Evolutionary conservation across 1,140 invertebrate genomes (phyloP).

Genomic region (Dendrolimus kikuchii): DNA sequence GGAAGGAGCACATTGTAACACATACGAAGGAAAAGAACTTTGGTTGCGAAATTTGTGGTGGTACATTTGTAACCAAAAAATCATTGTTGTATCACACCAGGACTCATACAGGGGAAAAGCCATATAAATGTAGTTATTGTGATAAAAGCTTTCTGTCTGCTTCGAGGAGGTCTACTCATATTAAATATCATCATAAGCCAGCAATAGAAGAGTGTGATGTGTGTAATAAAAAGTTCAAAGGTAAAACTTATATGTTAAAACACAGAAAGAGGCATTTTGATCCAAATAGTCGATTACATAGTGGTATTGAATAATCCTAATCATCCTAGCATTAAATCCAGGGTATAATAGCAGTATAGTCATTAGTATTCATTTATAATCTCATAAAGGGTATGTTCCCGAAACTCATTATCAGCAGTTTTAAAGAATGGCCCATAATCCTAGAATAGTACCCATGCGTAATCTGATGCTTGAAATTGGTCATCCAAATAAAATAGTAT

Average conservation of each 20-base stretch:
- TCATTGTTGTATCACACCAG: constrained; percentile 22
- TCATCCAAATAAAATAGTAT: too few relatives aligned
- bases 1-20: constrained; percentile 19
- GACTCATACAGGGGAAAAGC: constrained; percentile 25
- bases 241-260: constrained; percentile 6
- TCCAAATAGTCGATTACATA: constrained; percentile 15
- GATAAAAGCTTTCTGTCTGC: constrained; percentile 18
- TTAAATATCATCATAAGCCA: constrained; percentile 13
- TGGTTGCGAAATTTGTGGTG: constrained; percentile 18
- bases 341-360: too few relatives aligned
- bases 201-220: constrained; percentile 18
- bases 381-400: too few relatives aligned
- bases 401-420: too few relatives aligned
- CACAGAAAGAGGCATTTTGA: constrained; percentile 21
- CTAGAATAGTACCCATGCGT: too few relatives aligned
- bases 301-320: not conserved
- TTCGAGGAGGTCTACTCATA: constrained; percentile 18
- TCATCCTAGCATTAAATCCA: too few relatives aligned
- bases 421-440: too few relatives aligned
- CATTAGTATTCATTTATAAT: too few relatives aligned
- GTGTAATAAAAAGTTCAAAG: constrained; percentile 18
- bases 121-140: constrained; percentile 23
- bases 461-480: too few relatives aligned
- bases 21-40: constrained; percentile 29
- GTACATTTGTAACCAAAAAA: constrained; percentile 22